These are phyloP conservation scores for Brachypalpus laphriformis DNA, from an alignment of 2,888 invertebrate genomes.

Conservation along the genomic window DNA sequence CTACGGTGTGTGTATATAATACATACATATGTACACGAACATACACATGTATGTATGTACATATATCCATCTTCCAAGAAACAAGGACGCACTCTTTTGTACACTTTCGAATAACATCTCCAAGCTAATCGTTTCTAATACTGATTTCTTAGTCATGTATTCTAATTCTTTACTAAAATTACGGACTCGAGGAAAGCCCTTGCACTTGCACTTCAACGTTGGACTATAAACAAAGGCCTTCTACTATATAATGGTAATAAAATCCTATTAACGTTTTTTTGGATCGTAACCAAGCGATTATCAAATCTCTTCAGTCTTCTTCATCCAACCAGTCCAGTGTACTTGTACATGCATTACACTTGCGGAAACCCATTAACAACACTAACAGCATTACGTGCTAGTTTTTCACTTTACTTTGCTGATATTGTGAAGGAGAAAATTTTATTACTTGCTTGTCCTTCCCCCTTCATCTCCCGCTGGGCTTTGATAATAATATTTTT, in stretches of 20 bases:
- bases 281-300: conserved; percentile 42
- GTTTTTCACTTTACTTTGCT: conserved; percentile 45
- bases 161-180: background rate
- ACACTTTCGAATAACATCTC: too few species aligned
- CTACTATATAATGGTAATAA: conserved; percentile 32
- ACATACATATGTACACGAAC: too few species aligned
- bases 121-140: too few species aligned
- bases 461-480: conserved; percentile 25
- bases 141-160: too few species aligned
- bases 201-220: conserved; percentile 9
- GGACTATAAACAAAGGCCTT: background rate
- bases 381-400: conserved; percentile 58
- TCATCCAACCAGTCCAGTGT: conserved; percentile 23
- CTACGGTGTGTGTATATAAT: too few species aligned
- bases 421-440: conserved; percentile 52
- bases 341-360: conserved; percentile 23
- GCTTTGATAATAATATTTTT: conserved; percentile 15
- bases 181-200: conserved; percentile 7
- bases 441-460: conserved; percentile 24
- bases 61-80: too few species aligned
- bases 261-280: conserved; percentile 29
- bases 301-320: conserved; percentile 37
- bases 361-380: conserved; percentile 64
- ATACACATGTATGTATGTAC: too few species aligned
- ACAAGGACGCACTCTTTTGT: too few species aligned